Base-by-base conservation (phyloP, 2,888 invertebrate species). In the Sarcophaga carnaria region DNA sequence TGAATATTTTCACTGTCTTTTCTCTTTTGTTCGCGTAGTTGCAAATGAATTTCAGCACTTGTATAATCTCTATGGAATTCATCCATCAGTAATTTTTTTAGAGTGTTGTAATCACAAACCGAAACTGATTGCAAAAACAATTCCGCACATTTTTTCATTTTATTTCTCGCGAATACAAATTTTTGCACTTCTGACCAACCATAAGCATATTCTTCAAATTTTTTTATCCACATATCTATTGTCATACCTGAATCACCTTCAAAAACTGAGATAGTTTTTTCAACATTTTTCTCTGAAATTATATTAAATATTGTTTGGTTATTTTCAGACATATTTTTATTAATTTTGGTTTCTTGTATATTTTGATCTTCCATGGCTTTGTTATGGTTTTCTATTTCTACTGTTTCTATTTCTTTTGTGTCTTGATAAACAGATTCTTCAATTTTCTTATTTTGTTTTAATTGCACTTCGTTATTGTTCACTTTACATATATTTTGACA, bases 381-480 rank as follows among this genome's bases (percentile, higher is more conserved):
- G 37, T 75, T 45, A 3, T 75, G 47, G 10, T 37, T 63, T 27
- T 45, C 25, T 27, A 22, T 22, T 59, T 66, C 4, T 22, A 47
- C 14, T n/a, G 22, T 67, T 67, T 79, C 71, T 71, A 70, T 82
- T 83, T 75, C 80, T 80, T 81, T 83, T 74, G 70, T 70, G 20
- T 63, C 12, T 22, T 62, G 59, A 27, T 22, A 63, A 85, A 80
- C 12, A 3, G 27, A 22, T 47, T 47, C 47, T 47, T 25, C 25
- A 25, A 25, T 25, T 25, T 25, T 25, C 25, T 25, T 25, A 27
- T 27, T 27, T 27, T 27, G 27, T 27, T 4, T 27, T 27, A 27
- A 27, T 27, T 27, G 27, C 27, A 27, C 27, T 27, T 27, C 27
- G 27, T 4, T 27, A 27, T 27, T 27, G 27, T 27, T 27, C 27